A percentile compares a stretch with the other conserved stretches of the same genome.
phyloP scores from a whole-genome alignment of 2,888 invertebrate species.

The Mongoloraphidia duomilia region DNA sequence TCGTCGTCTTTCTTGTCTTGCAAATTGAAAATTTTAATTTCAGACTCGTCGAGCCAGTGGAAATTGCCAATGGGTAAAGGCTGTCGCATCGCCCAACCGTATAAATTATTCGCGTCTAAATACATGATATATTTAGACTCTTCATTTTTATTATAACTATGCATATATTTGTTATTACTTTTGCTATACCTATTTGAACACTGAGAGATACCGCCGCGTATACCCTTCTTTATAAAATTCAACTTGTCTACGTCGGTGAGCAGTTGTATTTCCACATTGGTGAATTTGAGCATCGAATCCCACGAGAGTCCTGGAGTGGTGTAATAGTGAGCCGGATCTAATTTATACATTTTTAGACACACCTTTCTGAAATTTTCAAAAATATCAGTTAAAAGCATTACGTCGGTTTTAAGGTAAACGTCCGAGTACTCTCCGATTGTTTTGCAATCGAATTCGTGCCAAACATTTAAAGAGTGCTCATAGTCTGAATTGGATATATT shows the following conservation, averaged over 20 bases:
- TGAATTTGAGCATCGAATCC: constrained; percentile 11
- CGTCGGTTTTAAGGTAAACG: constrained; percentile 10
- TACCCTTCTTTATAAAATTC: neutral
- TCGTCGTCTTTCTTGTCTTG: neutral
- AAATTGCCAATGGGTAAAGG: constrained; percentile 14
- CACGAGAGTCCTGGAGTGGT: constrained; percentile 9
- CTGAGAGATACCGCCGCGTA: neutral
- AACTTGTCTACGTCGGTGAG: constrained; percentile 1
- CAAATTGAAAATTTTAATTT: neutral
- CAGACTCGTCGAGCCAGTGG: constrained; percentile 10
- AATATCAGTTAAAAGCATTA: constrained; percentile 10
- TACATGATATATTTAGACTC: constrained; percentile 15
- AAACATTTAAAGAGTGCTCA: constrained; percentile 12
- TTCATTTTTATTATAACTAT: constrained; percentile 18
- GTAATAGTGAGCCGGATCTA: constrained; percentile 10
- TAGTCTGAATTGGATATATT: constrained; percentile 10
- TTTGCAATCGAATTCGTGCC: constrained; percentile 9
- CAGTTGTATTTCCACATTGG: constrained; percentile 8
- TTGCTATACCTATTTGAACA: too few relatives aligned
- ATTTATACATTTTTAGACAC: constrained; percentile 6
- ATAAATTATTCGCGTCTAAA: constrained; percentile 14
- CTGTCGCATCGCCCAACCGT: constrained; percentile 6
- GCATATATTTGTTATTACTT: too few relatives aligned
- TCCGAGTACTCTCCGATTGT: constrained; percentile 11
- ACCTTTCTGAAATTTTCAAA: constrained; percentile 13